Evolutionary conservation across 2,888 invertebrate genomes (phyloP), one percentile per base, ranked within the genome.

Genomic region (Cephonodes hylas): DNA sequence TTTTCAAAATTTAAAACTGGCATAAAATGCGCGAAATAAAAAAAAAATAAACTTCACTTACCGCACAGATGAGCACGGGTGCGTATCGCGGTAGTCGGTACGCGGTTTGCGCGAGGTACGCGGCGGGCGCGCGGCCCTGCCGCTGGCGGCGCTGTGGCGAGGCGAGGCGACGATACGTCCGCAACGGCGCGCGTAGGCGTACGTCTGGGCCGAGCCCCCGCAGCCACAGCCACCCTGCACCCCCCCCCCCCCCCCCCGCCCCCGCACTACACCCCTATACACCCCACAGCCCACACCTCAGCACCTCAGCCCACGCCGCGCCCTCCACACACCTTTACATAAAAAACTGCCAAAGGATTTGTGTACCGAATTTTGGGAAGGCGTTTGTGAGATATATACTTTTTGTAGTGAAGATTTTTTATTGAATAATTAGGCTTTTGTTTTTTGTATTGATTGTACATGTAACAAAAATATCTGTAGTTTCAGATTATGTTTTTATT

Each of bases 71-170:
- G 45, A 13, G 20, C 45, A 13, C 27, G 53, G 8, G 31, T 31
- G 27, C 15, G 53, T 7, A 8, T 13, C 48, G 25, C 25, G n/a
- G 44, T 18, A 20, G 42, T 7, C n/a, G 18, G 46, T 38, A 34
- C 23, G 38, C 23, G 48, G 23, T 6, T n/a, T n/a, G n/a, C n/a
- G n/a, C n/a, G n/a, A n/a, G n/a, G n/a, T n/a, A n/a, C 82, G 81
- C 82, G 80, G 75, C 79, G 83, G 80, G 77, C 80, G 85, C 91
- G 89, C 89, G 93, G 89, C 92, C 93, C 93, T 88, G 91, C 91
- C 86, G 88, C 90, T 88, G 85, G 88, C 87, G 88, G 85, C 85
- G 86, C 84, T 86, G 87, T 87, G 89, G 79, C 79, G 87, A 77
- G 64, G 70, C 63, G 64, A 64, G 68, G 75, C 79, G 77, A 75